Conservation (phyloP, 2,113 vertebrate genomes). For the human region GRCh38 chr2:146676001-146676500, state of each 20-base stretch:
- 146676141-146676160: not conserved
- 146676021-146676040: not conserved
- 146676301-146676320: not conserved
- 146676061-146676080: not conserved
- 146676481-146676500: not conserved
- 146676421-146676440: not conserved
- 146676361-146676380: not conserved
- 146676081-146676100: not conserved
- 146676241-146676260: not conserved
- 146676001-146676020: not conserved
- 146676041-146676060: conserved; percentile 6
- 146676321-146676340: not conserved
- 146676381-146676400: not conserved
- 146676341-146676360: not conserved
- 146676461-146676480: not conserved
- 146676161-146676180: not conserved
- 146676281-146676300: conserved; percentile 4
- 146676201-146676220: not conserved
- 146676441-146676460: not conserved
- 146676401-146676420: not conserved
- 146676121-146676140: not conserved
- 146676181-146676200: not conserved
- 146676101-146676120: not conserved
- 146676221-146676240: not conserved
- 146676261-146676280: not conserved